Evolutionary conservation across 2,888 invertebrate genomes (phyloP).

Genomic region (Strigamia transsilvanica): DNA sequence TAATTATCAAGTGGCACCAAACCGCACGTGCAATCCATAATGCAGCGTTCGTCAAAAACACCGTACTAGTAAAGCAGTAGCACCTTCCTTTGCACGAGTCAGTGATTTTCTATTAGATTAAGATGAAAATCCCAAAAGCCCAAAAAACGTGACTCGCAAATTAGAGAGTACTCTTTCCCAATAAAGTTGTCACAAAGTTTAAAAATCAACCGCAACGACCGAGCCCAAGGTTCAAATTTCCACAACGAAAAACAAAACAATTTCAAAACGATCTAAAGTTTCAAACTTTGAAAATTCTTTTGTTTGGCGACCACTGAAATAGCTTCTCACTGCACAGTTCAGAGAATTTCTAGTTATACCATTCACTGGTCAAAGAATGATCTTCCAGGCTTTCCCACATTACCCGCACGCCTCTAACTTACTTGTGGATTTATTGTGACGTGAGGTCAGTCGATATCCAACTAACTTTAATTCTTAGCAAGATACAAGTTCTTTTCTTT

Average conservation of each 20-base stretch:
- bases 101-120: constrained; percentile 49
- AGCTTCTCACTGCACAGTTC: too few species aligned
- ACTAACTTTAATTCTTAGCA: constrained; percentile 1
- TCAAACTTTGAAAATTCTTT: background rate
- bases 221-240: background rate
- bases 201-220: background rate
- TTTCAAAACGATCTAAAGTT: background rate
- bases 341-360: background rate
- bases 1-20: constrained; percentile 40
- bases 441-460: constrained; percentile 13
- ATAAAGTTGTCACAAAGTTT: constrained; percentile 23
- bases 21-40: constrained; percentile 49
- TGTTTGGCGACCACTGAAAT: background rate
- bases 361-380: background rate
- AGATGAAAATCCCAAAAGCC: constrained; percentile 27
- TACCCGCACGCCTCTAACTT: background rate
- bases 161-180: constrained; percentile 3
- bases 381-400: too few species aligned
- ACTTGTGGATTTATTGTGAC: constrained; percentile 1
- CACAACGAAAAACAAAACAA: background rate
- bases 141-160: constrained; percentile 23
- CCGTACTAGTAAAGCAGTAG: background rate
- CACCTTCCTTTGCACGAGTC: constrained; percentile 45
- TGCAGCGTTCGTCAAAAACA: constrained; percentile 46
- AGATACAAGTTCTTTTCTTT: constrained; percentile 15